Evolutionary conservation across 2,797 vertebrate species (phyloP).

Genomic region (Gymnocypris eckloni): DNA sequence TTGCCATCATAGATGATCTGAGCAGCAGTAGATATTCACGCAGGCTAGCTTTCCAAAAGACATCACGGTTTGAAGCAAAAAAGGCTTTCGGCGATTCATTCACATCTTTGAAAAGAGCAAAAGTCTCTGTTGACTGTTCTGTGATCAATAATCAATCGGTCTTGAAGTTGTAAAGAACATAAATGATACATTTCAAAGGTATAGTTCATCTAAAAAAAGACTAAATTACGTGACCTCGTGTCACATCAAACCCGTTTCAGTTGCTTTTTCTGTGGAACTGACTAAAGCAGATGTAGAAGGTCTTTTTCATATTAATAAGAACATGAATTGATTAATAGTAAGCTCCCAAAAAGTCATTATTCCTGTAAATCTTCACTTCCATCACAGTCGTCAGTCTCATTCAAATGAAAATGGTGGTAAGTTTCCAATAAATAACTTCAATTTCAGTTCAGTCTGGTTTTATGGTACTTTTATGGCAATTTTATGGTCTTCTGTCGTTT

Average conservation of each 20-base stretch:
- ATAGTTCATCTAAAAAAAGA: not conserved
- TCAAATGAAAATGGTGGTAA: not conserved
- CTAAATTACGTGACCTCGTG: not conserved
- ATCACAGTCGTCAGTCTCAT: not conserved
- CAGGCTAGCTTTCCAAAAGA: not conserved
- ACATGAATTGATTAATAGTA: not conserved
- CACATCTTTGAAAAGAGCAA: not conserved
- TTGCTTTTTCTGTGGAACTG: not conserved
- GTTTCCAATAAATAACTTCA: not conserved
- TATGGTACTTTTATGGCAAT: not conserved
- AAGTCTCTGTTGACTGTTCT: not conserved
- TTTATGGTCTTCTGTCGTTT: not conserved
- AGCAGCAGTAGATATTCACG: constrained; percentile 14
- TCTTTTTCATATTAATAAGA: not conserved
- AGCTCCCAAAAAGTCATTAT: not conserved
- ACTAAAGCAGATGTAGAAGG: not conserved
- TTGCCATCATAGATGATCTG: not conserved
- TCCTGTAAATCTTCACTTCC: not conserved
- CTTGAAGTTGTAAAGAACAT: constrained; percentile 12
- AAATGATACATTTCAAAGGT: not conserved
- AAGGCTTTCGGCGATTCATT: not conserved
- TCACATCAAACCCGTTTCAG: not conserved
- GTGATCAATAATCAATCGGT: not conserved
- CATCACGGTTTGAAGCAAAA: not conserved
- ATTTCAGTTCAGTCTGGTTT: not conserved